Percentiles rank a stretch among this genome's conserved stretches.
These are phyloP conservation scores for Chlorodrepanis virens DNA, from an alignment of 2,113 vertebrate species.

Conservation along the genomic window DNA sequence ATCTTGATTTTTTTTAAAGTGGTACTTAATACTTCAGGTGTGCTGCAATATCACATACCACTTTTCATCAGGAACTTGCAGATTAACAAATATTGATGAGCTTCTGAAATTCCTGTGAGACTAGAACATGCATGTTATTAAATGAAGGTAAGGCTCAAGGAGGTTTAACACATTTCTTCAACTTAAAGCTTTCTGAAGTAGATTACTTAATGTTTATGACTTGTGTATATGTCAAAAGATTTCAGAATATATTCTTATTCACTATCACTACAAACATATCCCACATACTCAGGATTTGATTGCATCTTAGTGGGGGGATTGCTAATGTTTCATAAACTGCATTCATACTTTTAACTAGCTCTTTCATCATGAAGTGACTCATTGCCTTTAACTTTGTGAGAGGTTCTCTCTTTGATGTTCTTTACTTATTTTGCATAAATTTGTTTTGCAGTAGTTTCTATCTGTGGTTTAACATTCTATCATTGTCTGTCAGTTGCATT, in stretches of 20 bases:
- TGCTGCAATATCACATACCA: constrained; percentile 5
- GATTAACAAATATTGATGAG: constrained; percentile 61
- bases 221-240: constrained; percentile 19
- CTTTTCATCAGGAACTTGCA: constrained; percentile 50
- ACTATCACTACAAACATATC: not conserved
- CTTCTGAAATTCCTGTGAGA: constrained; percentile 23
- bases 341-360: constrained; percentile 49
- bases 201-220: constrained; percentile 25
- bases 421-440: constrained; percentile 65
- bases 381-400: constrained; percentile 52
- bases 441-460: constrained; percentile 54
- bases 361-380: constrained; percentile 52
- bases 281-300: not conserved
- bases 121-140: not conserved
- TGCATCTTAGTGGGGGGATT: not conserved
- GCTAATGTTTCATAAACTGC: constrained; percentile 49
- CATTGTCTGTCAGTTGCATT: constrained; percentile 48
- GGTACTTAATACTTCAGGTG: constrained; percentile 49
- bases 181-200: constrained; percentile 16
- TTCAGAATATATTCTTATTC: constrained; percentile 3
- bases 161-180: not conserved
- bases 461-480: constrained; percentile 47
- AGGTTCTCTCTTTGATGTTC: constrained; percentile 56
- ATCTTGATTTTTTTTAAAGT: constrained; percentile 40
- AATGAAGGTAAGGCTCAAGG: not conserved